A percentile compares a stretch with the other conserved stretches of the same genome.
Evolutionary conservation across 2,797 vertebrate genomes (phyloP).

Genomic region (Gallinago nigripennis): DNA sequence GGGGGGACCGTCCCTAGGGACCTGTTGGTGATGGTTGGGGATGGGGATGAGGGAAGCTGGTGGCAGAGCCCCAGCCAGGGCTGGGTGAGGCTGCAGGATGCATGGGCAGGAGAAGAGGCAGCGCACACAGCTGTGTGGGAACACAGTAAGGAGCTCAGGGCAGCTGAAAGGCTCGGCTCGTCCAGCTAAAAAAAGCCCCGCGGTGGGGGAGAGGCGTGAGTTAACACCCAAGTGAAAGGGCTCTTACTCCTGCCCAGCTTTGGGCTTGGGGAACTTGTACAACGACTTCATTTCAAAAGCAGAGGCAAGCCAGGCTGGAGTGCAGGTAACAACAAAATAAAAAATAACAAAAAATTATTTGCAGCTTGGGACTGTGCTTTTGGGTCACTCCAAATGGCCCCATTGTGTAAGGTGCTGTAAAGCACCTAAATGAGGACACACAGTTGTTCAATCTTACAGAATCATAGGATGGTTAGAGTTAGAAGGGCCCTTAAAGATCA

Average conservation of each 20-base stretch:
- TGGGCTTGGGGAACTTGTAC: not conserved
- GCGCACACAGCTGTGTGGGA: not conserved
- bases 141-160: not conserved
- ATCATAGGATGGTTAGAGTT: no score
- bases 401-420: not conserved
- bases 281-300: not conserved
- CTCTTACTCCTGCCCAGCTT: not conserved
- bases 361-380: not conserved
- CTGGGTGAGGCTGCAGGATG: not conserved
- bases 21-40: not conserved
- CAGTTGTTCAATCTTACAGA: not conserved
- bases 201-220: not conserved
- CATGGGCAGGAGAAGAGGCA: not conserved
- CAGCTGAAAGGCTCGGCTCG: not conserved
- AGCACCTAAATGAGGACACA: not conserved
- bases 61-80: not conserved
- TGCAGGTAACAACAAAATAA: fast-evolving
- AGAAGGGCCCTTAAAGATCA: no score
- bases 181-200: conserved; percentile 16
- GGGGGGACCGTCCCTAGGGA: not conserved
- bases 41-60: not conserved
- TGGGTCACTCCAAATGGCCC: not conserved
- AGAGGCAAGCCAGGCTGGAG: not conserved
- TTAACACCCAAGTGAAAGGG: not conserved
- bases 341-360: not conserved